These are phyloP conservation scores for Ormyrus labotus DNA, from an alignment of 2,888 invertebrate species.

Conservation along the genomic window DNA sequence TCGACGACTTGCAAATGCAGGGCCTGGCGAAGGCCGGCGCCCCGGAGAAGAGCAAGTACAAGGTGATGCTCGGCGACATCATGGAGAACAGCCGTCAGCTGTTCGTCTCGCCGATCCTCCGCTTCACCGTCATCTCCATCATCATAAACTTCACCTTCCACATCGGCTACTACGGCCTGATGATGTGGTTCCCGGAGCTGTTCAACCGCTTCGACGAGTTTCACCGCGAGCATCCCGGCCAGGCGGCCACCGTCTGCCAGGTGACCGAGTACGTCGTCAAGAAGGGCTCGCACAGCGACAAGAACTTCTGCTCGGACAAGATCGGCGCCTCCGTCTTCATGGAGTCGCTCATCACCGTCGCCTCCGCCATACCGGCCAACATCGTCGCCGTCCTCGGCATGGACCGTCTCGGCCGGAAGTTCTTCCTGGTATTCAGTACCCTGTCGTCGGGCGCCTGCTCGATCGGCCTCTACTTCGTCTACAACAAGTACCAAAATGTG, in stretches of 20 bases:
- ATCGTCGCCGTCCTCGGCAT: constrained; percentile 88
- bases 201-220: constrained; percentile 93
- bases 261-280: constrained; percentile 87
- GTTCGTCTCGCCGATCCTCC: constrained; percentile 88
- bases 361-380: constrained; percentile 90
- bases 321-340: constrained; percentile 89
- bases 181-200: constrained; percentile 98
- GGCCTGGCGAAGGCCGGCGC: constrained; percentile 73
- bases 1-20: constrained; percentile 69
- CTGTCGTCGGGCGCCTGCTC: constrained; percentile 90
- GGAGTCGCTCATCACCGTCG: constrained; percentile 91
- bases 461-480: constrained; percentile 89
- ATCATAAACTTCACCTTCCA: constrained; percentile 95
- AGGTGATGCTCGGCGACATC: constrained; percentile 86
- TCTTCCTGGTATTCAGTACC: constrained; percentile 91
- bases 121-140: constrained; percentile 89
- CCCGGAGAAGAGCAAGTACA: constrained; percentile 78
- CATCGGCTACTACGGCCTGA: constrained; percentile 95
- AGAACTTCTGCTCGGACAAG: constrained; percentile 81
- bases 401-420: constrained; percentile 91
- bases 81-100: constrained; percentile 88
- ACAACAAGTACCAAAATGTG: constrained; percentile 88
- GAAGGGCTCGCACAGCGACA: constrained; percentile 80
- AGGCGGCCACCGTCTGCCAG: constrained; percentile 81
- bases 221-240: constrained; percentile 80